These are phyloP conservation scores for Harpegnathos saltator DNA, from an alignment of 1,140 invertebrate genomes.

Conservation along the genomic window DNA sequence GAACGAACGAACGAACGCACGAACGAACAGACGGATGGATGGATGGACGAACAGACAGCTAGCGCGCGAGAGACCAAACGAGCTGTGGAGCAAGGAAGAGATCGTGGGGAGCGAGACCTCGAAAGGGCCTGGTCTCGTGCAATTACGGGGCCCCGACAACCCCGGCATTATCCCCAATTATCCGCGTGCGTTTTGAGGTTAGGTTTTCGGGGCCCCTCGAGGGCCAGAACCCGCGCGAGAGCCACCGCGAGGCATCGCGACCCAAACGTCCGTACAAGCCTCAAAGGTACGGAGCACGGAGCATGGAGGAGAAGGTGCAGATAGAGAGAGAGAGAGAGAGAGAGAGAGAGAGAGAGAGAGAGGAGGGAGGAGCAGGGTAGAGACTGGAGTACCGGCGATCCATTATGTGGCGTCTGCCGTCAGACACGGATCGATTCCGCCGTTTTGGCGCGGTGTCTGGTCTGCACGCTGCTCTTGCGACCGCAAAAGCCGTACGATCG, in stretches of 20 bases:
- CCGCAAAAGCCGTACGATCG: constrained; percentile 52
- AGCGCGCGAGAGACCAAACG: constrained; percentile 55
- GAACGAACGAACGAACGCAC: constrained; percentile 62
- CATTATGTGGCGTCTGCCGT: constrained; percentile 81
- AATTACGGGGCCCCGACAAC: constrained; percentile 82
- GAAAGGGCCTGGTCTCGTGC: constrained; percentile 79
- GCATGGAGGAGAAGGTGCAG: constrained; percentile 48
- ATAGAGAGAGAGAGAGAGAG: constrained; percentile 22
- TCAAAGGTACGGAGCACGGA: constrained; percentile 50
- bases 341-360: constrained; percentile 17
- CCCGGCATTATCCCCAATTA: constrained; percentile 84
- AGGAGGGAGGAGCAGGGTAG: neutral
- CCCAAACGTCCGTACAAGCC: constrained; percentile 67
- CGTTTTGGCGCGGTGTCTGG: constrained; percentile 65
- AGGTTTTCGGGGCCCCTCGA: constrained; percentile 79
- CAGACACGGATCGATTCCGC: constrained; percentile 68
- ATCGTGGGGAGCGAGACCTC: constrained; percentile 69
- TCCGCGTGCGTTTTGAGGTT: constrained; percentile 82
- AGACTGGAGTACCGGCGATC: constrained; percentile 57
- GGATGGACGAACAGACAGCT: constrained; percentile 71
- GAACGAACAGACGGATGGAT: constrained; percentile 18
- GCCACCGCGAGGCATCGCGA: constrained; percentile 72
- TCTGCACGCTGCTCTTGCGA: constrained; percentile 51
- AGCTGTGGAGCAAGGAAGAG: constrained; percentile 62
- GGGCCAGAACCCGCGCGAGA: constrained; percentile 72